A percentile compares a stretch with the other conserved stretches of the same genome.
Conservation (phyloP, 2,113 vertebrate genomes). For the Dipodomys stephensi region DNA sequence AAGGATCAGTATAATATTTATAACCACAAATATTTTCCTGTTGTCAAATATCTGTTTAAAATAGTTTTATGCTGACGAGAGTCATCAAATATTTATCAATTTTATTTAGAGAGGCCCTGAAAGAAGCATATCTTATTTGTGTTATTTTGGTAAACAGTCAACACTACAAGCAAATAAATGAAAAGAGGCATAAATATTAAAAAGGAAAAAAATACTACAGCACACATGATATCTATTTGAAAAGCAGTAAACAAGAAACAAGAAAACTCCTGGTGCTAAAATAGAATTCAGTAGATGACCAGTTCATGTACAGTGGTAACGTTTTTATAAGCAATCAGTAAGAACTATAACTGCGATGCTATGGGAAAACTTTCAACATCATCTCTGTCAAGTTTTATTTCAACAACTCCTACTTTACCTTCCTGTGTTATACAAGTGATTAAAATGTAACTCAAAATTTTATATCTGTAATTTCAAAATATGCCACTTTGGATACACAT, state of each 20-base stretch:
- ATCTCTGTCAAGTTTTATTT: not conserved
- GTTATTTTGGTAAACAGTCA: slow-evolving; percentile 2
- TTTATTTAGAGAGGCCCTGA: slow-evolving; percentile 30
- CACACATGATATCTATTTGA: not conserved
- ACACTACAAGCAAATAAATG: not conserved
- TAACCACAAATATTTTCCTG: not conserved
- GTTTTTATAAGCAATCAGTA: not conserved
- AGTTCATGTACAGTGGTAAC: not conserved
- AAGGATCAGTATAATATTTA: not conserved
- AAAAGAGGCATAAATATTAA: not conserved
- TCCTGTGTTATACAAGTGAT: not conserved
- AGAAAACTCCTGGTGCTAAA: not conserved
- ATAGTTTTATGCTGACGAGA: not conserved
- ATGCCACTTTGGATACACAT: not conserved
- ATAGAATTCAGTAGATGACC: not conserved
- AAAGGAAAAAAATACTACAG: not conserved
- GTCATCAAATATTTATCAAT: not conserved
- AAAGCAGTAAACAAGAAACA: slow-evolving; percentile 5
- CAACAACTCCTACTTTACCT: not conserved
- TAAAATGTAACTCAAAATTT: not conserved
- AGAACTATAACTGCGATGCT: not conserved
- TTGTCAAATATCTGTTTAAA: slow-evolving; percentile 43
- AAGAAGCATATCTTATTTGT: slow-evolving; percentile 3
- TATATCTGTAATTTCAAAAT: not conserved
- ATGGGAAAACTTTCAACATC: no score